Evolutionary conservation across 2,113 vertebrate genomes (phyloP), one percentile per base, ranked within the genome.

Genomic region (Psammodynastes pulverulentus): DNA sequence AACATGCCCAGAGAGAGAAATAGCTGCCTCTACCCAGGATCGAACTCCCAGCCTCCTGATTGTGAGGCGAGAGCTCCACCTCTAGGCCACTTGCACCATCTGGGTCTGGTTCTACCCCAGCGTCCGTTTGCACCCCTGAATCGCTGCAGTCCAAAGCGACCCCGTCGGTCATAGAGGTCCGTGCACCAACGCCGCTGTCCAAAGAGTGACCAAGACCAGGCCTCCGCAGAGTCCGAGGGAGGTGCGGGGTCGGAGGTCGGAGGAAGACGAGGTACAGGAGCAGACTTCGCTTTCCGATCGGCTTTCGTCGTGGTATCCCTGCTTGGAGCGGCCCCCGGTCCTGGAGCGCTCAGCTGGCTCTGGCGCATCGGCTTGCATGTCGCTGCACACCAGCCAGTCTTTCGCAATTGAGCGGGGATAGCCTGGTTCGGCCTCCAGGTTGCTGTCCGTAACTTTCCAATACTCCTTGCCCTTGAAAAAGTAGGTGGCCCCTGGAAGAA

Each of bases 391-490:
- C 94, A 99, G 97, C 99, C 99, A 99, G 98, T 99, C 99, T 91
- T 94, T 97, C 0, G 98, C 98, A 0, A 98, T 98, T 95, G 98
- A 97, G 92, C 97, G 98, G 0, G 99, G 99, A 91, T 97, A 99
- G 0, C 98, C 98, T 0, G 97, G 96, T 51, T 98, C 98, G 1
- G 91, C 98, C 94, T 99, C 98, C 97, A 98, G 97, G 88, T 98
- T 98, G 0, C 98, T 98, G 94, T 98, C 98, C 29, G 96, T 94
- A 89, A 99, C 98, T 29, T 98, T 98, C 99, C 99, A 99, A 97
- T 99, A 99, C 88, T 99, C 98, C 93, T 97, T 98, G 92, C 98
- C 99, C 24, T 98, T 98, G 96, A 99, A 99, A 97, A 99, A 99
- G 96, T 99, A 99, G 56, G 98, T 98, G 0, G 98, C 98, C 45